Base-by-base conservation (phyloP, 2,113 vertebrate species). In the Eudorcas thomsonii region DNA sequence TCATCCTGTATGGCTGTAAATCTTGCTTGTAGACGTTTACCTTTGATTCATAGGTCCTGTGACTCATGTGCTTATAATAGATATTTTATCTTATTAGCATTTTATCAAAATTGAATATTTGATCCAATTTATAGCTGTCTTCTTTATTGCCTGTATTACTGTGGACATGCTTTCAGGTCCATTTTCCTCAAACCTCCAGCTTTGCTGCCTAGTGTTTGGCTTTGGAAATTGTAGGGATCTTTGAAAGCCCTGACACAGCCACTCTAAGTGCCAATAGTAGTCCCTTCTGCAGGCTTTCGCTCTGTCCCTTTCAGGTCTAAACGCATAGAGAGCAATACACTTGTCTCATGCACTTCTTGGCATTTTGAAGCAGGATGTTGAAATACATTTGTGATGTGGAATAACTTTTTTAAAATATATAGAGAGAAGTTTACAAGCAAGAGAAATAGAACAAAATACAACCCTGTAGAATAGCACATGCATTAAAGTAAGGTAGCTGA, bases 251-350 rank as follows among this genome's bases (percentile, higher is more conserved):
- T 16, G 7, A 81, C 7, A 0, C 54, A 60, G 19, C 39, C 3
- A 6, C 28, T 12, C 1, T 6, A 39, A 15, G 0, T 64, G 36
- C 62, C 14, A 36, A 45, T 0, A 45, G 30, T 17, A 71, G 2
- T 45, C 45, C 25, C 57, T 30, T 57, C 16, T 33, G 14, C 4
- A 14, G 7, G 15, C 48, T 45, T 25, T 30, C 25, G 54, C 30
- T 62, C 0, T 21, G n/a, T 57, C 4, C 1, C 30, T 52, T 55
- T 36, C 25, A 57, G 12, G 39, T 48, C 25, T 81, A 90, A 30
- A 55, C 0, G 2, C 2, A 5, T 0, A 26, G 21, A 4, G 2
- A 7, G 7, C 4, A 8, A 10, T 57, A 67, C 43, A 3, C 54
- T 88, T 60, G 4, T 6, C 62, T 19, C 3, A 2, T 5, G 19